phyloP scores from a whole-genome alignment of 2,797 vertebrate genomes.

The Dromococcyx pavoninus region DNA sequence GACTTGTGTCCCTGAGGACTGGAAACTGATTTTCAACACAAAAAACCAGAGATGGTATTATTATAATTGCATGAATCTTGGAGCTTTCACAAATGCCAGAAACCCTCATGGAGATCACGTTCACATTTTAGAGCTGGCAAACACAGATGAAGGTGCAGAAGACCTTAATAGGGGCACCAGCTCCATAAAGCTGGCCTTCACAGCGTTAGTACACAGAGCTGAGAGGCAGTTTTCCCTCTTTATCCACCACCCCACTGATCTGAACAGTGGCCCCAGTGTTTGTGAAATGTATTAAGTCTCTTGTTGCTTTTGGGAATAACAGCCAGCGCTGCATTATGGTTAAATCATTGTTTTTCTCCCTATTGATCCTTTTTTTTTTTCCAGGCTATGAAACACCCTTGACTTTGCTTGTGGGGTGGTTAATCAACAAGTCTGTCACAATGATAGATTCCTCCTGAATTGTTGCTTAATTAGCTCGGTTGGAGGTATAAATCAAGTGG shows the following conservation, averaged over 20 bases:
- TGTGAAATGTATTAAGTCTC: not conserved
- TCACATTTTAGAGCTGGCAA: not conserved
- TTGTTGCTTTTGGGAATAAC: not conserved
- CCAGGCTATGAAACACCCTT: constrained; percentile 55
- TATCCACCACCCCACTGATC: not conserved
- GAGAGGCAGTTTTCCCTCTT: not conserved
- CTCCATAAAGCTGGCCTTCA: not conserved
- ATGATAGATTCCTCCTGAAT: constrained; percentile 76
- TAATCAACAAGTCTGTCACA: constrained; percentile 79
- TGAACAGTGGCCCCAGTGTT: not conserved
- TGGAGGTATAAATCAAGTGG: constrained; percentile 72
- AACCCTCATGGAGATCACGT: not conserved
- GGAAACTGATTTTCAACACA: not conserved
- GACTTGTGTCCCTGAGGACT: not conserved
- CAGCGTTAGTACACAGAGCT: not conserved
- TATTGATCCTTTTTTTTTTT: constrained; percentile 39
- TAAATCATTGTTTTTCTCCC: not conserved
- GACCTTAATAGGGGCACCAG: not conserved
- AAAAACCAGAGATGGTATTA: not conserved
- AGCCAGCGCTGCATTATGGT: not conserved
- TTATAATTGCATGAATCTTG: not conserved
- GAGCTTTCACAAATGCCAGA: not conserved
- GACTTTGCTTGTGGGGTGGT: constrained; percentile 62
- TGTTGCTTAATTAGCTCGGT: constrained; percentile 78
- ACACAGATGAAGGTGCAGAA: not conserved